phyloP scores from a whole-genome alignment of 2,888 invertebrate species.

The Aproaerema taeniolella region DNA sequence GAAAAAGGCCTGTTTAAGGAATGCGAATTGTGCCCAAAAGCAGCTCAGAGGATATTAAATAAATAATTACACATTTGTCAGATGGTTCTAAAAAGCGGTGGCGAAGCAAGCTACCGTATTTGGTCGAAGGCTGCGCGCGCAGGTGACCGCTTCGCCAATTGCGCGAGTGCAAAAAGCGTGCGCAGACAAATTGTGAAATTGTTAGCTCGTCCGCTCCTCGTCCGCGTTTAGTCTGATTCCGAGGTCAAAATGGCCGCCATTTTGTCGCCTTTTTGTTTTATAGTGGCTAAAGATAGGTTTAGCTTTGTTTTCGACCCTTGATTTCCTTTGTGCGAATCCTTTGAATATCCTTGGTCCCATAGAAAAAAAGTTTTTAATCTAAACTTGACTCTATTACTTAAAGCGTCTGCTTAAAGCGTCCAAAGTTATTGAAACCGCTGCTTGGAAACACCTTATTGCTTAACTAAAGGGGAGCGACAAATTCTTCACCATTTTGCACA shows the following conservation, averaged over 20 bases:
- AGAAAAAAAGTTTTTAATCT: too few species aligned
- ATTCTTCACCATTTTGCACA: too few species aligned
- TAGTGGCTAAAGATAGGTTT: too few species aligned
- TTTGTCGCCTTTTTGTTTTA: conserved; percentile 10
- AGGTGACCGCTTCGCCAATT: conserved; percentile 74
- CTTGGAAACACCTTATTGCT: too few species aligned
- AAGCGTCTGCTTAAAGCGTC: too few species aligned
- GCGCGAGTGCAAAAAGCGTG: conserved; percentile 63
- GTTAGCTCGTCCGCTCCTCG: conserved; percentile 50
- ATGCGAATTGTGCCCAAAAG: conserved; percentile 71
- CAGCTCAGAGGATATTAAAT: conserved; percentile 63
- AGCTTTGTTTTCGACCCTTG: too few species aligned
- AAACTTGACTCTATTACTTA: too few species aligned
- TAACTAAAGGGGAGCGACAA: too few species aligned
- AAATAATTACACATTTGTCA: conserved; percentile 78
- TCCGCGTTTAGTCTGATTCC: conserved; percentile 27
- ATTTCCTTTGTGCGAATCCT: neutral
- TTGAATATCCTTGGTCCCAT: too few species aligned
- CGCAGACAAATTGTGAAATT: conserved; percentile 75
- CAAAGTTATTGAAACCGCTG: too few species aligned
- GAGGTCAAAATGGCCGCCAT: conserved; percentile 20
- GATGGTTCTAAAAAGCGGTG: conserved; percentile 64
- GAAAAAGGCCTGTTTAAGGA: too few species aligned
- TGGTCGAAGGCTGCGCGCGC: conserved; percentile 45
- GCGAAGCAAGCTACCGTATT: conserved; percentile 54